A percentile compares a stretch with the other conserved stretches of the same genome.
Evolutionary conservation across 2,888 invertebrate species (phyloP).

Genomic region (Synanthedon andrenaeformis): DNA sequence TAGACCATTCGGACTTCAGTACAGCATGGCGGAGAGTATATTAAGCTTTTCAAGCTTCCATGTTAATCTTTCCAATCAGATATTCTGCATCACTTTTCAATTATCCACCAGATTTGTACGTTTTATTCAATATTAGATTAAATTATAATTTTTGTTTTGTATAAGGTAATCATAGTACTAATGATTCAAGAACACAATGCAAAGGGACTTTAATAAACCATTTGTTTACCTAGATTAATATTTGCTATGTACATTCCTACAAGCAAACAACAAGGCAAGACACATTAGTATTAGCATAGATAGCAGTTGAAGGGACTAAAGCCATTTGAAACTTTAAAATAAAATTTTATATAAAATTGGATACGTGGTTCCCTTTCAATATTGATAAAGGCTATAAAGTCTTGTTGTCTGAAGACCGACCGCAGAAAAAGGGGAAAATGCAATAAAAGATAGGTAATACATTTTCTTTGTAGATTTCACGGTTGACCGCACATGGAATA

Average conservation of each 20-base stretch:
- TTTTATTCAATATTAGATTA: not conserved
- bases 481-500: constrained; percentile 67
- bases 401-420: constrained; percentile 22
- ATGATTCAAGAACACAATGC: too few relatives aligned
- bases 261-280: too few relatives aligned
- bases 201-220: too few relatives aligned
- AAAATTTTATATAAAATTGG: not conserved
- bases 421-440: constrained; percentile 38
- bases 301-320: not conserved
- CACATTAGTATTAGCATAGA: too few relatives aligned
- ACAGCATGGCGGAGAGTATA: too few relatives aligned
- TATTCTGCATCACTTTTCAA: not conserved
- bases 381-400: constrained; percentile 48
- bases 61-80: not conserved
- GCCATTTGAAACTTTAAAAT: not conserved
- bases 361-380: constrained; percentile 10
- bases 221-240: too few relatives aligned
- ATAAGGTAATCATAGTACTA: too few relatives aligned
- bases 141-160: too few relatives aligned
- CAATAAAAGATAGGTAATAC: constrained; percentile 66
- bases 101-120: not conserved
- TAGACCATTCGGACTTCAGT: too few relatives aligned
- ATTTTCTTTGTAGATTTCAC: constrained; percentile 66
- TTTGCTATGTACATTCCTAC: too few relatives aligned
- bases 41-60: too few relatives aligned